A percentile compares a stretch with the other conserved stretches of the same genome.
Evolutionary conservation across 2,797 vertebrate genomes (phyloP).

Genomic region (Capromys pilorides): DNA sequence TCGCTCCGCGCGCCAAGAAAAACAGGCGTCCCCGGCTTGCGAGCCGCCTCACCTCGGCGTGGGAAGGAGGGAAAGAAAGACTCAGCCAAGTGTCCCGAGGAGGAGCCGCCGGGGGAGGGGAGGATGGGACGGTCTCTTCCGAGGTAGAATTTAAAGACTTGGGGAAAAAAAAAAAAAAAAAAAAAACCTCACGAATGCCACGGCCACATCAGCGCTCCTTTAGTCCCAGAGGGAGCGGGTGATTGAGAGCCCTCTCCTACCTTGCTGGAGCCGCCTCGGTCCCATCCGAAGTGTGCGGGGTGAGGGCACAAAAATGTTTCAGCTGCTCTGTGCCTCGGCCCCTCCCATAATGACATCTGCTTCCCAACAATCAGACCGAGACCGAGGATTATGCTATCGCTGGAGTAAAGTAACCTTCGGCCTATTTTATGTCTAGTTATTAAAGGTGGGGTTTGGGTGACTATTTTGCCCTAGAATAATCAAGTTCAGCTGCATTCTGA

Average conservation of each 20-base stretch:
- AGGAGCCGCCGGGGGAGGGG: slow-evolving; percentile 67
- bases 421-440: neutral
- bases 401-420: neutral
- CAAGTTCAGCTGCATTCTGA: neutral
- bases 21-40: slow-evolving; percentile 51
- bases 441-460: slow-evolving; percentile 51
- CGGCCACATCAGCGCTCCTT: neutral
- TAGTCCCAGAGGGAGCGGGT: neutral
- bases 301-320: slow-evolving; percentile 46
- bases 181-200: neutral
- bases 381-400: slow-evolving; percentile 27
- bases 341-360: slow-evolving; percentile 79
- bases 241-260: slow-evolving; percentile 2
- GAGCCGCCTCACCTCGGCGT: slow-evolving; percentile 62
- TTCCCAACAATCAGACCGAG: slow-evolving; percentile 58
- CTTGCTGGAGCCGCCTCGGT: slow-evolving; percentile 46
- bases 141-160: neutral
- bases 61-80: slow-evolving; percentile 63
- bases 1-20: slow-evolving; percentile 55
- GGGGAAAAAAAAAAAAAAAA: neutral
- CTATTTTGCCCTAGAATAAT: neutral
- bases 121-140: slow-evolving; percentile 38
- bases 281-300: slow-evolving; percentile 51
- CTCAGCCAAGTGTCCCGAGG: slow-evolving; percentile 70
- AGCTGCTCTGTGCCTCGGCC: slow-evolving; percentile 59